Evolutionary conservation across 2,113 vertebrate species (phyloP), one percentile per base, ranked within the genome.

Genomic region (Carassius gibelio): DNA sequence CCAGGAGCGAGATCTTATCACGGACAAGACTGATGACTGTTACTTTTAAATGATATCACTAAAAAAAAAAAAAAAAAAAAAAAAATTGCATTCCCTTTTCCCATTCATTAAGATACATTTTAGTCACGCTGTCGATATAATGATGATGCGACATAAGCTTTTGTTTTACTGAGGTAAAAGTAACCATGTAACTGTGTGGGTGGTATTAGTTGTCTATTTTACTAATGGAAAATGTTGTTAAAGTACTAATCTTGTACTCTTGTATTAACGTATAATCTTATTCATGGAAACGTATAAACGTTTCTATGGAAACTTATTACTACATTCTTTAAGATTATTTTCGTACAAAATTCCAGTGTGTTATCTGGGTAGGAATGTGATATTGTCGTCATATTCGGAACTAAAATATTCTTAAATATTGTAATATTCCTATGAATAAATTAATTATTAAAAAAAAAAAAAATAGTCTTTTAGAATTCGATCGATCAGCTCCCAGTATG

Each of bases 71-170:
- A 30, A 30, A 30, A 2, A 30, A 30, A 30, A 2, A 30, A 30
- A 30, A 2, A 30, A 30, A 30, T 8, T 1, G 14, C 3, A 81
- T 34, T 13, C 52, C 0, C 11, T 76, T 17, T 55, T 10, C 57
- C 57, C 8, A n/a, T 61, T n/a, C 3, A 61, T 52, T 21, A 42
- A n/a, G 57, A 59, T n/a, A 1, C 5, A 3, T 26, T 79, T 45
- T 5, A 62, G 36, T 42, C 36, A 72, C 69, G 74, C 30, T 50
- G 30, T 75, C 52, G 21, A 59, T 75, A 38, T 42, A 75, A 8
- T 61, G 64, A 50, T n/a, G 48, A 88, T 78, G 79, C 87, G 72
- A 82, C 83, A 85, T 66, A 8, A n/a, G 38, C 21, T 80, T 34
- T 81, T 68, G 23, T 48, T 66, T 61, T 34, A 48, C 38, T 81